phyloP scores from a whole-genome alignment of 2,888 invertebrate genomes.

The Rhamnusium bicolor region DNA sequence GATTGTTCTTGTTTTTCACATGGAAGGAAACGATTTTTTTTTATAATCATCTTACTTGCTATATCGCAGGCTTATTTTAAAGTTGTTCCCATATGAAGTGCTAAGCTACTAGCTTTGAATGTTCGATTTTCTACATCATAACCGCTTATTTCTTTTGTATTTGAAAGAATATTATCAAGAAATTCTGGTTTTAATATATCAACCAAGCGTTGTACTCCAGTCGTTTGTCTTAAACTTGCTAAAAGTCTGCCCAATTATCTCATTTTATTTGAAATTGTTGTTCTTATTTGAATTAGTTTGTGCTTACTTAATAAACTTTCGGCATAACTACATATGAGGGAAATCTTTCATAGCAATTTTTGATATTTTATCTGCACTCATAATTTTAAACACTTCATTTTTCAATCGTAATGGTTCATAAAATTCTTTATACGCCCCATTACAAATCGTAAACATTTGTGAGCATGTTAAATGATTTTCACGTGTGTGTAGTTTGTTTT shows the following conservation, averaged over 20 bases:
- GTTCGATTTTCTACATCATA: not conserved
- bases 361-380: conserved; percentile 42
- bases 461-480: conserved; percentile 3
- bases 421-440: not conserved
- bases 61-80: not conserved
- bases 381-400: conserved; percentile 40
- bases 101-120: not conserved
- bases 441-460: not conserved
- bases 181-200: conserved; percentile 32
- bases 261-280: conserved; percentile 43
- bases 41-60: not conserved
- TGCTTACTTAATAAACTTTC: conserved; percentile 41
- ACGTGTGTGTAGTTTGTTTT: not conserved
- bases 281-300: conserved; percentile 35
- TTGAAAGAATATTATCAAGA: conserved; percentile 37
- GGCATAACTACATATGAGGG: conserved; percentile 43
- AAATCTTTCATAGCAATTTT: conserved; percentile 38
- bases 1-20: conserved; percentile 14
- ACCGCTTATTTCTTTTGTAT: not conserved
- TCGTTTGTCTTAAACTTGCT: conserved; percentile 27
- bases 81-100: not conserved
- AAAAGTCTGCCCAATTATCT: conserved; percentile 40
- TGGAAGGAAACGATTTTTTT: not conserved
- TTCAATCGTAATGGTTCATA: conserved; percentile 13
- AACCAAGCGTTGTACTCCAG: conserved; percentile 1